Conservation (phyloP, 2,888 invertebrate species). For the Aspidapion aeneum region DNA sequence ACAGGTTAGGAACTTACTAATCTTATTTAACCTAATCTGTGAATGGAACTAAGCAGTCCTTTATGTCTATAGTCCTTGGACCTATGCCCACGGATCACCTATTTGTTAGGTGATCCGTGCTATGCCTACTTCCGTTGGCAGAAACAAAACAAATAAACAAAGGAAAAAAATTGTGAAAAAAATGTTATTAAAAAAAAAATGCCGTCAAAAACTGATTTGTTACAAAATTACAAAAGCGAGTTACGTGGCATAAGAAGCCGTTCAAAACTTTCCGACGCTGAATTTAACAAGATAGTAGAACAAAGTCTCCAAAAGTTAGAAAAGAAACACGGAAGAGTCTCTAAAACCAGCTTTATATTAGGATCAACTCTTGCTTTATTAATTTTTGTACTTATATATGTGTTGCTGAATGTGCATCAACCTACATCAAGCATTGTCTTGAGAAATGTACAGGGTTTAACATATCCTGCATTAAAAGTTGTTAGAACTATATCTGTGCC, state of each 20-base stretch:
- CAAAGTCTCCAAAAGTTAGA: neutral
- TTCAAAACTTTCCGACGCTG: neutral
- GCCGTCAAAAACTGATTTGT: neutral
- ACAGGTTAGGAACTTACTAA: too few relatives aligned
- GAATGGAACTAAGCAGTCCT: too few relatives aligned
- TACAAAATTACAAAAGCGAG: neutral
- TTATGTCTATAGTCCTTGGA: too few relatives aligned
- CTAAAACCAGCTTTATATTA: neutral
- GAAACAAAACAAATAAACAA: too few relatives aligned
- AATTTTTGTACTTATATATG: constrained; percentile 35
- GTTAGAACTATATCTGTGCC: constrained; percentile 73
- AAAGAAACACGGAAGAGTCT: neutral
- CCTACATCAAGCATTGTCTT: constrained; percentile 63
- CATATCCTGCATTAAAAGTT: constrained; percentile 75
- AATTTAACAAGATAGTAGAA: neutral
- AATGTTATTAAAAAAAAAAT: neutral
- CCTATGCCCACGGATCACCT: too few relatives aligned
- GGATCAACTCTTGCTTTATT: neutral
- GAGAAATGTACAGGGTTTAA: constrained; percentile 72
- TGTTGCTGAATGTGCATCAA: constrained; percentile 55
- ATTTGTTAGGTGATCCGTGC: too few relatives aligned
- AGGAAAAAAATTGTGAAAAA: too few relatives aligned
- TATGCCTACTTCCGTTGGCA: too few relatives aligned
- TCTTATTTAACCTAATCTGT: too few relatives aligned
- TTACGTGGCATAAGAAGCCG: neutral